phyloP scores from a whole-genome alignment of 2,113 vertebrate genomes.

The Pseudolaguvia tuberculata region DNA sequence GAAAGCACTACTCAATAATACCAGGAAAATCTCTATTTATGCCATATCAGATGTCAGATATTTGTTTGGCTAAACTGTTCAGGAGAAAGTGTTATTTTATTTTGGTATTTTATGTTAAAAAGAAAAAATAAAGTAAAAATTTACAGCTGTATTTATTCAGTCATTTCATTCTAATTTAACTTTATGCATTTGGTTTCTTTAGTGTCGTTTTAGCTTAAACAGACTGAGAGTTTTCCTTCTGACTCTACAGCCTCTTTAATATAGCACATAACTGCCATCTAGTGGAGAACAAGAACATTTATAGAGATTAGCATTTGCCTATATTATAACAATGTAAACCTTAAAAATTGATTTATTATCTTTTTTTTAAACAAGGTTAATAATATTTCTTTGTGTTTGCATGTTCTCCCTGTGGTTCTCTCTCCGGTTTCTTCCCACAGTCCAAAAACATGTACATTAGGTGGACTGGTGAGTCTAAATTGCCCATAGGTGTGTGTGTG shows the following conservation, averaged over 20 bases:
- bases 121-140: conserved; percentile 42
- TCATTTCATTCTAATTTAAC: conserved; percentile 6
- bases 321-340: neutral
- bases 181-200: conserved; percentile 6
- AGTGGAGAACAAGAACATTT: conserved; percentile 16
- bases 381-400: neutral
- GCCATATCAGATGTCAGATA: conserved; percentile 23
- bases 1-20: conserved; percentile 31
- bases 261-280: conserved; percentile 41
- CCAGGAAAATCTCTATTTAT: conserved; percentile 15
- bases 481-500: too few species aligned
- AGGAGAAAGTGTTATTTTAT: conserved; percentile 52
- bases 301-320: too few species aligned
- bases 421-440: too few species aligned
- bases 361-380: too few species aligned
- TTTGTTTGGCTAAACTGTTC: conserved; percentile 36
- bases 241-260: neutral
- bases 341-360: neutral
- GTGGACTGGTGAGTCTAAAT: too few species aligned
- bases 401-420: too few species aligned
- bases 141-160: conserved; percentile 29
- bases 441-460: too few species aligned
- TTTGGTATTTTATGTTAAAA: conserved; percentile 46
- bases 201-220: neutral
- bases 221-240: neutral